Percentiles rank a stretch among this genome's conserved stretches.
Conservation (phyloP, 2,888 invertebrate genomes). For the Eudemis profundana region DNA sequence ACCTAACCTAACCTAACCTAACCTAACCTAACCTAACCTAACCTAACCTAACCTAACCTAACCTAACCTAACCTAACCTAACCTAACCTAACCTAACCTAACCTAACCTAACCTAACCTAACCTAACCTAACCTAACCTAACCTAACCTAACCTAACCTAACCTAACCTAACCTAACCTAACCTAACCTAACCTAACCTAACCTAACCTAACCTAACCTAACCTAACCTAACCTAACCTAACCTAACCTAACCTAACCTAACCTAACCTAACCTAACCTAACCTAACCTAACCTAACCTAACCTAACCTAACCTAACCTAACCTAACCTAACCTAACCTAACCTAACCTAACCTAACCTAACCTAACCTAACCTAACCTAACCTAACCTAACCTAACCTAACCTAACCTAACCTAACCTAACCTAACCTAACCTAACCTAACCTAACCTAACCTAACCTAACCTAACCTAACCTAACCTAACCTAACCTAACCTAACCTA, state of each 20-base stretch:
- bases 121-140: conserved; percentile 44
- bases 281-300: conserved; percentile 45
- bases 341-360: conserved; percentile 48
- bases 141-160: conserved; percentile 44
- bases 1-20: conserved; percentile 42
- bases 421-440: conserved; percentile 38
- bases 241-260: conserved; percentile 35
- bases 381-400: conserved; percentile 46
- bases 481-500: conserved; percentile 46
- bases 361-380: conserved; percentile 48
- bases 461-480: conserved; percentile 45
- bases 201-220: conserved; percentile 40
- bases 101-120: conserved; percentile 38
- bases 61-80: conserved; percentile 42
- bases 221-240: conserved; percentile 41
- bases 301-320: conserved; percentile 46
- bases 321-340: conserved; percentile 47
- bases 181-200: conserved; percentile 43
- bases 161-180: conserved; percentile 45
- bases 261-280: conserved; percentile 44
- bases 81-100: conserved; percentile 39
- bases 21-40: conserved; percentile 39
- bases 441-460: conserved; percentile 42
- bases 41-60: conserved; percentile 42
- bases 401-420: conserved; percentile 38